Percentiles rank a stretch among this genome's conserved stretches.
Conservation (phyloP, 53 echinoderm and acorn worm species). For the Stichopus horrens region DNA sequence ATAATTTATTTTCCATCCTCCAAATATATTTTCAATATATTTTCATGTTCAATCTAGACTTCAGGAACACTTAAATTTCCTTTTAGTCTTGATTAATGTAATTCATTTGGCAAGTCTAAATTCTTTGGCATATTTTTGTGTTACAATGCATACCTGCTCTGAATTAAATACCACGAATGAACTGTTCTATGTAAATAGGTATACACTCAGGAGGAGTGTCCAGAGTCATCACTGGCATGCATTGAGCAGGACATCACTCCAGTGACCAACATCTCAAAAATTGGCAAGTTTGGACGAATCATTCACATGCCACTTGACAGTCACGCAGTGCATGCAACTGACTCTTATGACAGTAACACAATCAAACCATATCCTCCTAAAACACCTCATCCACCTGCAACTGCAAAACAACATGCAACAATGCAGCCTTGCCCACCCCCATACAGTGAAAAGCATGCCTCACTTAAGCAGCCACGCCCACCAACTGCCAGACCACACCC, state of each 20-base stretch:
- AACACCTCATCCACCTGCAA: slow-evolving; percentile 29
- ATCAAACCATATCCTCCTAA: slow-evolving; percentile 16
- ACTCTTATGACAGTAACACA: background rate
- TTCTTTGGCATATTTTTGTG: too few species aligned
- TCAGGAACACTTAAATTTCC: too few species aligned
- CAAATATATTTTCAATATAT: too few species aligned
- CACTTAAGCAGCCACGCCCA: slow-evolving; percentile 10
- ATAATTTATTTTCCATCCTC: too few species aligned
- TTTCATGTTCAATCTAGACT: too few species aligned
- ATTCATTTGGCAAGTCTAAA: too few species aligned
- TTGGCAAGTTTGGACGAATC: slow-evolving; percentile 24
- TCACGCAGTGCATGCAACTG: background rate
- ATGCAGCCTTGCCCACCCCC: background rate
- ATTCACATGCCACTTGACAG: background rate
- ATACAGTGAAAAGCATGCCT: background rate
- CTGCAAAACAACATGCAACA: background rate
- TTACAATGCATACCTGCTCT: too few species aligned
- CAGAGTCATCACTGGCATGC: background rate
- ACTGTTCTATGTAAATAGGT: slow-evolving; percentile 3
- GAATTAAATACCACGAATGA: background rate
- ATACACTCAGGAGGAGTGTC: background rate
- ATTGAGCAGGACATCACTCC: slow-evolving; percentile 1
- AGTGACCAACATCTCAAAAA: background rate
- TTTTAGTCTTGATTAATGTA: too few species aligned
- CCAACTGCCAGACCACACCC: slow-evolving; percentile 3